Conservation (phyloP, 2,113 vertebrate genomes). For the Oncorhynchus nerka region DNA sequence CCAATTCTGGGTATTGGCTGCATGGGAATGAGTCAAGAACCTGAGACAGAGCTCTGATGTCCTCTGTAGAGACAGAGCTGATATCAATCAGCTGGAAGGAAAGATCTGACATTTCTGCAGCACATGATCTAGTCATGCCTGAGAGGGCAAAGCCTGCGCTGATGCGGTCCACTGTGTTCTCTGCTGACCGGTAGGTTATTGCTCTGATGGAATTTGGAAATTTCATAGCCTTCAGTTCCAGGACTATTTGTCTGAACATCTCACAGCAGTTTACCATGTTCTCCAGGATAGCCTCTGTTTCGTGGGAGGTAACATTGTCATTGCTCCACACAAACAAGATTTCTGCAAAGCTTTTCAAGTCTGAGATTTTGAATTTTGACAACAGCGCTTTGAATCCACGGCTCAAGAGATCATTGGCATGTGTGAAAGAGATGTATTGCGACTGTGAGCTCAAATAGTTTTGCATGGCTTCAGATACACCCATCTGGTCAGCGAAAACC, state of each 20-base stretch:
- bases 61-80: conserved; percentile 59
- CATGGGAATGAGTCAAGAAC: conserved; percentile 67
- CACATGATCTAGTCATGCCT: conserved; percentile 72
- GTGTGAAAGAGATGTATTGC: conserved; percentile 60
- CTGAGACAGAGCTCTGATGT: conserved; percentile 72
- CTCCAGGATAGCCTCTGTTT: conserved; percentile 61
- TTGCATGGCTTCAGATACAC: conserved; percentile 71
- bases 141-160: conserved; percentile 71
- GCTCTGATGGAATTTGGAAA: conserved; percentile 68
- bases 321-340: conserved; percentile 83
- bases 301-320: conserved; percentile 63
- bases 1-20: conserved; percentile 74
- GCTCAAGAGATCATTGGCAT: conserved; percentile 55
- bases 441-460: conserved; percentile 71
- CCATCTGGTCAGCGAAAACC: conserved; percentile 77
- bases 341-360: conserved; percentile 70
- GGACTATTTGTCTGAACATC: conserved; percentile 74
- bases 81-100: too few relatives aligned
- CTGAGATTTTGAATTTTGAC: conserved; percentile 51
- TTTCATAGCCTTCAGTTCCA: conserved; percentile 64
- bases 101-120: conserved; percentile 53
- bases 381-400: conserved; percentile 46
- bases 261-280: conserved; percentile 76
- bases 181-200: conserved; percentile 78
- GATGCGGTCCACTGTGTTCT: conserved; percentile 71